These are phyloP conservation scores for Corapipo altera DNA, from an alignment of 2,113 vertebrate genomes.

Conservation along the genomic window DNA sequence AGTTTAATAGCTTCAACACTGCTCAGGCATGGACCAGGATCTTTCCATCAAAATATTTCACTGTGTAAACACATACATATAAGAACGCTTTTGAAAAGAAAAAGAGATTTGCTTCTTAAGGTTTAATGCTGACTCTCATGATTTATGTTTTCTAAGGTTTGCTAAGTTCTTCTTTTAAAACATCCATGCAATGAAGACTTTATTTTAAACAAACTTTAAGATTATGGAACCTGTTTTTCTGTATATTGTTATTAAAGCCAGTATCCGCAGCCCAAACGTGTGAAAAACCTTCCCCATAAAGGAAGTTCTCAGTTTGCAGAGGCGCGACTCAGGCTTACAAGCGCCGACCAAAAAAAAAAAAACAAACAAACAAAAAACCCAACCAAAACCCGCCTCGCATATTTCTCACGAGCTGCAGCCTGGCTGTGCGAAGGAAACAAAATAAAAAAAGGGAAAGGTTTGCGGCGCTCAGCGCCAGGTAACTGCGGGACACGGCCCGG, in stretches of 20 bases:
- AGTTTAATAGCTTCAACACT: background rate
- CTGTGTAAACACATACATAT: background rate
- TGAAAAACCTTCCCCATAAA: background rate
- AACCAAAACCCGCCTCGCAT: background rate
- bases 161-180: background rate
- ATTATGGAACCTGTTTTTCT: background rate
- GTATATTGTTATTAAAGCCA: fast-evolving
- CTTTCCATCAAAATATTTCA: background rate
- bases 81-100: background rate
- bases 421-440: background rate
- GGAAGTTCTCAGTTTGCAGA: background rate
- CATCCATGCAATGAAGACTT: background rate
- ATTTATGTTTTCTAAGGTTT: background rate
- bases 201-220: background rate
- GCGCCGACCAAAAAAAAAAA: background rate
- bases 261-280: background rate
- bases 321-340: background rate
- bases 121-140: background rate
- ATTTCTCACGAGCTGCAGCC: background rate
- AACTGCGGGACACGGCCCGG: background rate
- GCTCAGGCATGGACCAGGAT: background rate
- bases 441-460: background rate
- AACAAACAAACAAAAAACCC: background rate
- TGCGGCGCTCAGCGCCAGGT: background rate
- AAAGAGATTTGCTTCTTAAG: background rate